A percentile compares a stretch with the other conserved stretches of the same genome.
phyloP scores from a whole-genome alignment of 2,797 vertebrate genomes.

The Clarias laeviceps region DNA sequence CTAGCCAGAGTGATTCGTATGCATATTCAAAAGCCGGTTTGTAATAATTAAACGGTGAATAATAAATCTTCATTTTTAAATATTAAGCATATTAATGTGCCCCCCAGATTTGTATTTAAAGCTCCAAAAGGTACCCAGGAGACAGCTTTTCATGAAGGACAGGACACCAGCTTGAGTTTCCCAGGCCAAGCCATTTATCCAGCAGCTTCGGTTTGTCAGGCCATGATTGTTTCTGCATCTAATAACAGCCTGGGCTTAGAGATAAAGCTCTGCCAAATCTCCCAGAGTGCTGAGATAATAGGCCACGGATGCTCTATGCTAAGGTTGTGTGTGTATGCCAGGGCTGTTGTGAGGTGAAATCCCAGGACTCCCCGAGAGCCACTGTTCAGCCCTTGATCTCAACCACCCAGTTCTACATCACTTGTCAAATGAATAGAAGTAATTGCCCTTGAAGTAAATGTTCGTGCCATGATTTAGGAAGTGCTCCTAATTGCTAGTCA shows the following conservation, averaged over 20 bases:
- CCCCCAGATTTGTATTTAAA: conserved; percentile 13
- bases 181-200: conserved; percentile 47
- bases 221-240: conserved; percentile 49
- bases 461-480: conserved; percentile 20
- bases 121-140: conserved; percentile 20
- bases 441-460: conserved; percentile 24
- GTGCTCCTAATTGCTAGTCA: not conserved
- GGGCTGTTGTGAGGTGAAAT: conserved; percentile 11
- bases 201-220: conserved; percentile 24
- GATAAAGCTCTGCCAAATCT: conserved; percentile 53
- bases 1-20: not conserved
- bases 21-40: not conserved
- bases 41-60: not conserved
- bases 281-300: conserved; percentile 44
- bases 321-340: conserved; percentile 1
- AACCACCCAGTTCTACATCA: not conserved
- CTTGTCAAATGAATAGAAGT: not conserved
- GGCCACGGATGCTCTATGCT: conserved; percentile 17
- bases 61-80: not conserved
- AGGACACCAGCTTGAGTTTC: conserved; percentile 41
- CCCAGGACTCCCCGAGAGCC: not conserved
- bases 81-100: no score
- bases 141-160: conserved; percentile 12
- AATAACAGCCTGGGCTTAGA: conserved; percentile 50
- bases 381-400: conserved; percentile 7